Base-by-base conservation (phyloP, 2,797 vertebrate species). In the Paratrypauchen microcephalus region DNA sequence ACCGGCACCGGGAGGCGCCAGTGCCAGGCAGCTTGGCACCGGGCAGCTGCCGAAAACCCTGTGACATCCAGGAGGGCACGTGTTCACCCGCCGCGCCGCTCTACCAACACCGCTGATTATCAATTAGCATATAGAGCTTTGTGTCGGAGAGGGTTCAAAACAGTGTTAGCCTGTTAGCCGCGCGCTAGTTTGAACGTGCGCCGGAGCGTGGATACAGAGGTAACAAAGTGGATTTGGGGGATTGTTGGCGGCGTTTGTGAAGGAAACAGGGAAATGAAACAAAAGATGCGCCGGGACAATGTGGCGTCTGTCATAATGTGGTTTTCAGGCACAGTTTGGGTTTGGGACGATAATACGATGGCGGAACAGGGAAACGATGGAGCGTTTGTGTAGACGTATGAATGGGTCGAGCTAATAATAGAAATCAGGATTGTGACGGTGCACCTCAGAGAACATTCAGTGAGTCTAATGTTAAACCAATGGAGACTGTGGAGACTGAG, bases 41-140 rank as follows among this genome's bases (percentile, higher is more conserved):
- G 26, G 72, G 58, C 74, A 58, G 13, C 83, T 76, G 89, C 82
- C 85, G 87, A 86, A 91, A 92, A 90, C 86, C 89, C 88, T 90
- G 87, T 90, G 90, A 93, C 91, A 92, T 93, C 92, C 90, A 92
- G 92, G 92, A 93, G 93, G 91, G 89, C 91, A 91, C 87, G 88
- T 88, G 90, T 92, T 92, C 90, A 85, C 89, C 84, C 88, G 89
- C 87, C 84, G 89, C 88, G 90, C 89, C 90, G 83, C 90, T 89
- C 91, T 92, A 92, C 91, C 92, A 93, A 93, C 91, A 91, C 88
- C 87, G 88, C 87, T 92, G 91, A 92, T 93, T 92, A 93, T 92
- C 91, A 92, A 92, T 93, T 92, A 94, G 89, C 89, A 90, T 91
- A 91, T 88, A 89, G 70, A 78, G 82, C 87, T 90, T 88, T 89